These are phyloP conservation scores for Gymnoscopelus microlampas DNA, from an alignment of 2,797 vertebrate genomes.

Conservation along the genomic window DNA sequence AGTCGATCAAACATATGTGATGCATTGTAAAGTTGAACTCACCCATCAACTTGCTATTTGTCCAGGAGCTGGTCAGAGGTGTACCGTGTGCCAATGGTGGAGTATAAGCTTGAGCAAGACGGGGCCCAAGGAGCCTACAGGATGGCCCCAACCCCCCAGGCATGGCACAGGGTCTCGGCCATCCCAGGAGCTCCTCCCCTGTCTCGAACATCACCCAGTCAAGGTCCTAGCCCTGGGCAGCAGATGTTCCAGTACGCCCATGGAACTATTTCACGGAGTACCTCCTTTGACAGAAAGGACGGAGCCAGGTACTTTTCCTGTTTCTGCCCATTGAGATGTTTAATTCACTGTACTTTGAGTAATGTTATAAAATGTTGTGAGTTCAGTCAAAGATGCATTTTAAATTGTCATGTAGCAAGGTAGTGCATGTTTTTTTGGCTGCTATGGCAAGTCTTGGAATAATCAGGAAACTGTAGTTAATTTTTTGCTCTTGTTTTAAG, in stretches of 20 bases:
- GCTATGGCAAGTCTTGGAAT: too few species aligned
- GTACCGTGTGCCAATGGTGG: slow-evolving; percentile 86
- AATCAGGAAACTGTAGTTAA: too few species aligned
- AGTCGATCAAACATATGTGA: too few species aligned
- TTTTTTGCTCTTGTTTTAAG: too few species aligned
- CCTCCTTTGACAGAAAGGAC: slow-evolving; percentile 88
- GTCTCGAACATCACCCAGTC: slow-evolving; percentile 83
- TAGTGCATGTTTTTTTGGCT: too few species aligned
- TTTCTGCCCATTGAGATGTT: too few species aligned
- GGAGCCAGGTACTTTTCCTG: slow-evolving; percentile 79
- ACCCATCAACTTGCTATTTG: neutral
- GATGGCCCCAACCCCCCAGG: slow-evolving; percentile 72
- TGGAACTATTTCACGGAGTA: slow-evolving; percentile 85
- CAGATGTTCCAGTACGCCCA: slow-evolving; percentile 84
- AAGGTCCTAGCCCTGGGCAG: slow-evolving; percentile 82
- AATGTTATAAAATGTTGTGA: too few species aligned
- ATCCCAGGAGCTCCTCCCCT: slow-evolving; percentile 82
- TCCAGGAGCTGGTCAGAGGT: slow-evolving; percentile 86
- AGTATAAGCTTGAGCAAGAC: slow-evolving; percentile 86
- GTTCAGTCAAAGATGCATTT: too few species aligned
- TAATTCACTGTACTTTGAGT: too few species aligned
- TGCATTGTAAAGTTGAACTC: neutral
- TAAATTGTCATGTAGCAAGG: too few species aligned
- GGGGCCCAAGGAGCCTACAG: slow-evolving; percentile 84
- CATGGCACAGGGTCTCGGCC: slow-evolving; percentile 85